Base-by-base conservation (phyloP, 2,888 invertebrate genomes). In the Ypsolopha sequella region DNA sequence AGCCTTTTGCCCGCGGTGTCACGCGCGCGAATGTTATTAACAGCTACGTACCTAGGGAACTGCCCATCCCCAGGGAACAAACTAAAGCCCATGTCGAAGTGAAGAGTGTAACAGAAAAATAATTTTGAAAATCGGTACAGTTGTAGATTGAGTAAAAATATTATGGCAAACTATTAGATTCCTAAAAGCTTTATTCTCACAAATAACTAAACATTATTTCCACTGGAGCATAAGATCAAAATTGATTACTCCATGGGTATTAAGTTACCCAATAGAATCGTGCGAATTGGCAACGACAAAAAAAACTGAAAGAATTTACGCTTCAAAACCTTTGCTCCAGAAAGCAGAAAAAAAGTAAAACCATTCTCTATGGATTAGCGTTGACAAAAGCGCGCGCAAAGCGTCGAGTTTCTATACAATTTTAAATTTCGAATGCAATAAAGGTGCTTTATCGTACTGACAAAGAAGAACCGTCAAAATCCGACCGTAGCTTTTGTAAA, bases 321-420 rank as follows among this genome's bases (percentile, higher is more conserved):
- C 54, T 55, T 54, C 48, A 50, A 47, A 56, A 53, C 44, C 43
- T 41, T 36, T 36, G 36, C 47, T 36, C 47, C 36, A 47, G 47
- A 36, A 36, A 47, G 0, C 9, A 13, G 9, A 6, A 6, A 13
- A 45, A 53, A 58, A 56, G 61, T 66, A 63, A 64, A 61, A 62
- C 33, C 35, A 65, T 69, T 66, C 60, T 62, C 62, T 57, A 41
- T 58, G 65, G 69, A 70, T 69, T 70, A 69, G 60, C 60, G 56
- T 51, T 56, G 55, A 67, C 66, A 68, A 68, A 47, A 36, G 47
- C 13, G 43, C 43, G 43, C 43, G 43, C 43, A 35, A 10, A 38
- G 47, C 36, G 36, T 47, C 47, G 36, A 36, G 11, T 36, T n/a
- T 38, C 36, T 36, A 35, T 36, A 47, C 47, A 47, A 47, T 8